Evolutionary conservation across 92 coral and sea anemone species (phyloP).

Genomic region (Porites lobata): DNA sequence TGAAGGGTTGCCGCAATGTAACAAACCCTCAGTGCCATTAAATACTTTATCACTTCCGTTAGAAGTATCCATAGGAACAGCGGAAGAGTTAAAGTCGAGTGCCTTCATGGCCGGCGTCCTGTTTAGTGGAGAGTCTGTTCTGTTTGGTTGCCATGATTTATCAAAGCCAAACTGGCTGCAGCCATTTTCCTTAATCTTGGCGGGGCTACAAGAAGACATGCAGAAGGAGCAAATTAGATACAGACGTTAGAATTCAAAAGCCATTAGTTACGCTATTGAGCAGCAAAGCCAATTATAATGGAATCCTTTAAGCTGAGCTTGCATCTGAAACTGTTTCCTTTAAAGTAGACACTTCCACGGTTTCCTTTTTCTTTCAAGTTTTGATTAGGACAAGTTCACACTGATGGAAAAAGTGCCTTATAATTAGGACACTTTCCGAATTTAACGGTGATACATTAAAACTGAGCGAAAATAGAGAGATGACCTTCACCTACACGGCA

Average conservation of each 20-base stretch:
- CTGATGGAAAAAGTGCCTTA: too few relatives aligned
- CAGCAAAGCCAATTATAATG: not conserved
- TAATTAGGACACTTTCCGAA: too few relatives aligned
- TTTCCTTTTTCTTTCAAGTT: too few relatives aligned
- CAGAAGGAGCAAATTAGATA: constrained; percentile 28
- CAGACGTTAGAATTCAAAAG: constrained; percentile 6
- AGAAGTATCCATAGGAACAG: constrained; percentile 69
- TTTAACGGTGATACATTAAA: too few relatives aligned
- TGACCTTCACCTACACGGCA: too few relatives aligned
- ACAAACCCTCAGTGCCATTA: constrained; percentile 49
- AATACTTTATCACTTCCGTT: constrained; percentile 42
- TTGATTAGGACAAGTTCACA: too few relatives aligned
- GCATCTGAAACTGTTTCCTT: not conserved
- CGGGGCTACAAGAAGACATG: constrained; percentile 85
- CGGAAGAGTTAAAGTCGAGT: constrained; percentile 65
- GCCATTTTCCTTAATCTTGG: constrained; percentile 93
- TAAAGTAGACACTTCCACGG: too few relatives aligned
- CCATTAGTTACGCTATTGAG: not conserved
- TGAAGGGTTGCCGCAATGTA: constrained; percentile 47
- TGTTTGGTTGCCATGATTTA: constrained; percentile 96
- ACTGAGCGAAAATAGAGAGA: too few relatives aligned
- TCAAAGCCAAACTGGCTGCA: constrained; percentile 98
- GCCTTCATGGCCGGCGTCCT: constrained; percentile 54
- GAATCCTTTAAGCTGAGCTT: not conserved
- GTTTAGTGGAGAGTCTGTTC: constrained; percentile 36